Evolutionary conservation across 1,140 invertebrate species (phyloP), one percentile per base, ranked within the genome.

Genomic region (Oryctes rhinoceros): DNA sequence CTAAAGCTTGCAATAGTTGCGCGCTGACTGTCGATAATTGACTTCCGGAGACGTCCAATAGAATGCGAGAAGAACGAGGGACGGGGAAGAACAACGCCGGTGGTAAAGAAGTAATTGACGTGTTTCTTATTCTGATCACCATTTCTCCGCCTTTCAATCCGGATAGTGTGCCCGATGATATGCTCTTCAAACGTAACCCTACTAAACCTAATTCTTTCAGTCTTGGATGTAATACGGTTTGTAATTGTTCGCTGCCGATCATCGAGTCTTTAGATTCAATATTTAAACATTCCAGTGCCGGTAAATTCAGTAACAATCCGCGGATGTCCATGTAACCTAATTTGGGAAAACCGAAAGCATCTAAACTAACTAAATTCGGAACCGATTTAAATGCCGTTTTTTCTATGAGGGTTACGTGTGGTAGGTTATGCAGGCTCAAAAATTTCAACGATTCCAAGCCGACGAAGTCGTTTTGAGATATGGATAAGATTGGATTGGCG

Each of bases 241-340:
- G 93, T 13, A 97, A 87, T 85, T 97, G 95, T 85, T 97, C 95
- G 81, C 94, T 92, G 37, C 95, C 93, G 67, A 97, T 92, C 67
- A 91, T 91, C 0, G 92, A 88, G 85, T 97, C 96, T 86, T 97
- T 97, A 1, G 96, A 91, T 89, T 98, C 96, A 74, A 97, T 92
- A 82, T 96, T 94, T 3, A 97, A 87, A 65, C 88, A 89, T 87
- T 95, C 91, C 39, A 96, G 85, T 0, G 92, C 91, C 4, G 91
- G 90, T 85, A 96, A 89, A 78, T 91, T 90, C 82, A 94, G 92
- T 4, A 97, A 86, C 44, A 96, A 91, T 7, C 95, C 95, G 83
- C 94, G 92, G 0, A 96, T 90, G 87, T 97, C 95, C 67, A 97
- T 90, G 84, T 96, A 96, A 1, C 95, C 94, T 4, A 97, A 83